Conservation (phyloP, 2,113 vertebrate species). For the Coturnix japonica region DNA sequence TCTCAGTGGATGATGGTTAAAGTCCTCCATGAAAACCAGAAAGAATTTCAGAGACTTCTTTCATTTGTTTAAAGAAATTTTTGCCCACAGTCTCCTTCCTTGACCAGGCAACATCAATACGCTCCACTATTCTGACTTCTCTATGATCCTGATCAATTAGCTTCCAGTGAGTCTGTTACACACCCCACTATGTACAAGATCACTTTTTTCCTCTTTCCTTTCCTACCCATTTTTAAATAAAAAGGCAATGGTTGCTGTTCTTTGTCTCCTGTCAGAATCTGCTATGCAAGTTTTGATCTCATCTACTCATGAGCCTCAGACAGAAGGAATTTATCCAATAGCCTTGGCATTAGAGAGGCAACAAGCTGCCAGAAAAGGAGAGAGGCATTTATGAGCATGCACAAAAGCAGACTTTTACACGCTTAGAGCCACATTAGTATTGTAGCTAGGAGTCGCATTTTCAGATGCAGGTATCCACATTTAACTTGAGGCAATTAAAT, state of each 20-base stretch:
- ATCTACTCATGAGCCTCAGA: background rate
- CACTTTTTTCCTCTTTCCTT: background rate
- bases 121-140: background rate
- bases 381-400: background rate
- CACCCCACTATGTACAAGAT: background rate
- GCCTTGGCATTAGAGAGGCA: background rate
- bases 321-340: background rate
- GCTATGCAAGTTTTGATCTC: constrained; percentile 1
- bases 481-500: background rate
- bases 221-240: background rate
- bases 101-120: background rate
- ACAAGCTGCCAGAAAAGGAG: background rate
- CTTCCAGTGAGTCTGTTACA: background rate
- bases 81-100: background rate
- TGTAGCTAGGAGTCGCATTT: background rate
- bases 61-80: background rate
- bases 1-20: background rate
- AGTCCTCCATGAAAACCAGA: background rate
- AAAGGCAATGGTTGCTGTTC: background rate
- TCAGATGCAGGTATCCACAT: background rate
- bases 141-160: background rate
- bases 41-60: background rate
- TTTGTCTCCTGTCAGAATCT: background rate
- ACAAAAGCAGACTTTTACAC: background rate
- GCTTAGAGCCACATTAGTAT: background rate